Evolutionary conservation across 2,888 invertebrate genomes (phyloP).

Genomic region (Cataglyphis livida): DNA sequence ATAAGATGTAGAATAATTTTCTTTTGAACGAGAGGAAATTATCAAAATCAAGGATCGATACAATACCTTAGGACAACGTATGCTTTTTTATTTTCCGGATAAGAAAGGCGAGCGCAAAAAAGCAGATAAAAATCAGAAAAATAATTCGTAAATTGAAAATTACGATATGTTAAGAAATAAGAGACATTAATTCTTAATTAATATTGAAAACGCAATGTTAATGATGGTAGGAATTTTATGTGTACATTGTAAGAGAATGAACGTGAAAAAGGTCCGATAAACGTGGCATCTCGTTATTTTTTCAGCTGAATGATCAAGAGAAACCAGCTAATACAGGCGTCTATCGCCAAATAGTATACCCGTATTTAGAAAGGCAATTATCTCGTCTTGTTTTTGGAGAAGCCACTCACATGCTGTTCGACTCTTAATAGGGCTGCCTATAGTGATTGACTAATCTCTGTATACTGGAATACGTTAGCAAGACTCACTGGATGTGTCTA

Average conservation of each 20-base stretch:
- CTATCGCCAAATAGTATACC: constrained; percentile 63
- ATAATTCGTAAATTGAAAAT: not conserved
- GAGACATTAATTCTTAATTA: not conserved
- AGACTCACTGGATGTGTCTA: not conserved
- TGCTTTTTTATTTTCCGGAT: not conserved
- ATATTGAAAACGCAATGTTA: not conserved
- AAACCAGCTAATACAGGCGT: constrained; percentile 54
- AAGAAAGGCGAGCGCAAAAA: not conserved
- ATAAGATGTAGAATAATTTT: not conserved
- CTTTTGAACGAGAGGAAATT: not conserved
- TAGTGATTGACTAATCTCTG: constrained; percentile 1
- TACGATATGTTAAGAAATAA: not conserved
- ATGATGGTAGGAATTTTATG: constrained; percentile 8
- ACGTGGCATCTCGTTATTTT: constrained; percentile 78
- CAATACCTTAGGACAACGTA: not conserved
- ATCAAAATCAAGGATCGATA: not conserved
- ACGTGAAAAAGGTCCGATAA: constrained; percentile 5
- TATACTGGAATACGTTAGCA: not conserved
- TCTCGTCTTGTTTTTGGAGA: constrained; percentile 79
- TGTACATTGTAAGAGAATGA: constrained; percentile 42
- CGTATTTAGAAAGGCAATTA: constrained; percentile 77
- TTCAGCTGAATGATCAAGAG: constrained; percentile 78
- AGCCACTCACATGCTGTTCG: constrained; percentile 75
- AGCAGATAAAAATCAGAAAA: not conserved
- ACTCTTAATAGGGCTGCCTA: constrained; percentile 65